These are phyloP conservation scores for Meghimatium bilineatum DNA, from an alignment of 2,888 invertebrate genomes.

Conservation along the genomic window DNA sequence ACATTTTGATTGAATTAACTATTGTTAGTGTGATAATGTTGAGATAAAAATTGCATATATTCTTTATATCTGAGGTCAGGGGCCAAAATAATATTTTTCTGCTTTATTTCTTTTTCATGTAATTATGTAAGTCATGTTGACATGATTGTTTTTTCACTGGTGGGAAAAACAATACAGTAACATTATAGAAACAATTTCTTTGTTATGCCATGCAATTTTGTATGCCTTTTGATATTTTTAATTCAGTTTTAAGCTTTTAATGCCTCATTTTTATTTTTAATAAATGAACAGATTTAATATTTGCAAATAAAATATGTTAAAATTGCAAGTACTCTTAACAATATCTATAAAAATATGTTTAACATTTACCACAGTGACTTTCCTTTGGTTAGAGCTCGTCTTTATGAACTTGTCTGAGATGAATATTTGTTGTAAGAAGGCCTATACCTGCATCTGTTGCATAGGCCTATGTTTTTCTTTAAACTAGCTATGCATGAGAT, in stretches of 20 bases:
- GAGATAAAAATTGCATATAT: not conserved
- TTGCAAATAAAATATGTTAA: not conserved
- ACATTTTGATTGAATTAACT: not conserved
- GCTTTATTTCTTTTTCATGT: not conserved
- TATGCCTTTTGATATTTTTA: conserved; percentile 1
- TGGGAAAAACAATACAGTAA: not conserved
- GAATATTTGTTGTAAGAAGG: not conserved
- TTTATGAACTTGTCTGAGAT: not conserved
- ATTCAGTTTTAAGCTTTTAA: not conserved
- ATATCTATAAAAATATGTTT: conserved; percentile 32
- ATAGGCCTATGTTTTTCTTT: not conserved
- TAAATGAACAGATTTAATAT: not conserved
- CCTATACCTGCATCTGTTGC: not conserved
- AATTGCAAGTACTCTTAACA: conserved; percentile 24
- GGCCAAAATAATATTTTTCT: too few species aligned
- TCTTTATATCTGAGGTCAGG: not conserved
- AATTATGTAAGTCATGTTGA: not conserved
- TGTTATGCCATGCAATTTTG: conserved; percentile 20
- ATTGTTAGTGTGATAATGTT: not conserved
- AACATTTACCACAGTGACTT: not conserved
- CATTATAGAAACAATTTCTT: not conserved
- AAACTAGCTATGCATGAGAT: not conserved
- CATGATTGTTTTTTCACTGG: not conserved
- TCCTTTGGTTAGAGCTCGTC: not conserved
- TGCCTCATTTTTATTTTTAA: not conserved